These are phyloP conservation scores for Drosophila pegasa DNA, from an alignment of 2,888 invertebrate species.

Conservation along the genomic window DNA sequence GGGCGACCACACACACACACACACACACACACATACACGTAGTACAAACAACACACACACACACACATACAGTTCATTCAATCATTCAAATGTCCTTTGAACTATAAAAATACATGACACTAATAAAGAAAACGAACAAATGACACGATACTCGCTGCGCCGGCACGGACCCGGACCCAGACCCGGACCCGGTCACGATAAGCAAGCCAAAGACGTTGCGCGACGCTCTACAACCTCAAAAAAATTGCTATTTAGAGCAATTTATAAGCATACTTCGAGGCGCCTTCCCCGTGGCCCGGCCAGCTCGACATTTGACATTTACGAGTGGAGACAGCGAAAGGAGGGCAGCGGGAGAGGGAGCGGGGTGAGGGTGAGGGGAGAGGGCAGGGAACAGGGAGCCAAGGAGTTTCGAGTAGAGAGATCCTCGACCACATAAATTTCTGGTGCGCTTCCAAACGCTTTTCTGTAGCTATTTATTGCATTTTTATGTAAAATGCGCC, in stretches of 20 bases:
- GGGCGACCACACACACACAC: constrained; percentile 30
- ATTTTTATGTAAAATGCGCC: constrained; percentile 80
- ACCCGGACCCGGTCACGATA: constrained; percentile 51
- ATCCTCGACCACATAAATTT: constrained; percentile 70
- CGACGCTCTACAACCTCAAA: constrained; percentile 17
- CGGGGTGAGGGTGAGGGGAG: neutral
- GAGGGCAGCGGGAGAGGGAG: neutral
- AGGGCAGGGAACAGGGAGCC: neutral
- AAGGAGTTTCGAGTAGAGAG: constrained; percentile 34
- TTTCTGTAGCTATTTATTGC: constrained; percentile 75
- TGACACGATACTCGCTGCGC: constrained; percentile 73
- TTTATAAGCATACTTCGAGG: constrained; percentile 80
- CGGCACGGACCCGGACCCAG: constrained; percentile 5
- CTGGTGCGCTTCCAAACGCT: constrained; percentile 61
- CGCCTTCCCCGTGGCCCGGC: constrained; percentile 32
- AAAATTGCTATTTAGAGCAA: constrained; percentile 77
- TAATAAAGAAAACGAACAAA: constrained; percentile 83
- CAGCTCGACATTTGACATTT: constrained; percentile 70
- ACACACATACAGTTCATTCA: constrained; percentile 76
- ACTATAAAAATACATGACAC: constrained; percentile 85
- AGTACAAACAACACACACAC: constrained; percentile 5
- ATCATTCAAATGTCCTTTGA: constrained; percentile 85
- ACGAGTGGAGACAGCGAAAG: constrained; percentile 51
- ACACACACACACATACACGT: constrained; percentile 9
- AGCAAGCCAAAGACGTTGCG: constrained; percentile 51